Evolutionary conservation across 2,797 vertebrate genomes (phyloP).

Genomic region (Oreonectes daqikongensis): DNA sequence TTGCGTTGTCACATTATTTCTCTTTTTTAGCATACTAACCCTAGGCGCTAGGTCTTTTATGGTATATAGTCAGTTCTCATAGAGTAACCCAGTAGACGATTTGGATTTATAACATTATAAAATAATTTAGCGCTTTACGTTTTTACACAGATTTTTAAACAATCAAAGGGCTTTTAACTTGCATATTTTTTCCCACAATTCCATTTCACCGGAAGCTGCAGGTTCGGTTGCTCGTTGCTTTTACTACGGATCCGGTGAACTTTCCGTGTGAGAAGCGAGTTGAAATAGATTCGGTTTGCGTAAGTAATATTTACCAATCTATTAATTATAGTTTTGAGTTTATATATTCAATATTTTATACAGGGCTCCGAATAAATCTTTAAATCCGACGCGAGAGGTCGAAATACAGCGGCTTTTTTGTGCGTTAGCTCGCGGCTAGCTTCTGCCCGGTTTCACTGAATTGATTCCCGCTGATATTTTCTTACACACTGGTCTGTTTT

Average conservation of each 20-base stretch:
- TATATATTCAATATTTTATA: neutral
- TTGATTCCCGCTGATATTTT: slow-evolving; percentile 18
- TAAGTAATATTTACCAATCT: slow-evolving; percentile 8
- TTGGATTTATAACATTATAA: no score
- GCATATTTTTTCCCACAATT: slow-evolving; percentile 41
- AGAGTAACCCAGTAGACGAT: no score
- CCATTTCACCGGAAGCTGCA: slow-evolving; percentile 40
- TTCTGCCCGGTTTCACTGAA: slow-evolving; percentile 13
- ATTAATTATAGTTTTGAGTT: neutral
- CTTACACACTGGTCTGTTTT: neutral
- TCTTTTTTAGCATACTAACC: no score
- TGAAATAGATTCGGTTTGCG: slow-evolving; percentile 38
- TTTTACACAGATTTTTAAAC: neutral
- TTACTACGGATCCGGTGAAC: slow-evolving; percentile 48
- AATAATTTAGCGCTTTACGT: no score
- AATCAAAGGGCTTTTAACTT: slow-evolving; percentile 47
- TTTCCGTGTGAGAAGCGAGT: slow-evolving; percentile 41
- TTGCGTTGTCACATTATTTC: no score
- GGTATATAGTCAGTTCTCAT: no score
- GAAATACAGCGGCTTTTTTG: slow-evolving; percentile 7
- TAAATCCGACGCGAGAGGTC: neutral
- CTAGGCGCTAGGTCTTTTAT: no score
- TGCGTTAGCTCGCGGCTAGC: slow-evolving; percentile 41
- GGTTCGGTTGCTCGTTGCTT: slow-evolving; percentile 40
- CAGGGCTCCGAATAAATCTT: neutral